Evolutionary conservation across 1,140 invertebrate genomes (phyloP), one percentile per base, ranked within the genome.

Genomic region (Medauroidea extradentata): DNA sequence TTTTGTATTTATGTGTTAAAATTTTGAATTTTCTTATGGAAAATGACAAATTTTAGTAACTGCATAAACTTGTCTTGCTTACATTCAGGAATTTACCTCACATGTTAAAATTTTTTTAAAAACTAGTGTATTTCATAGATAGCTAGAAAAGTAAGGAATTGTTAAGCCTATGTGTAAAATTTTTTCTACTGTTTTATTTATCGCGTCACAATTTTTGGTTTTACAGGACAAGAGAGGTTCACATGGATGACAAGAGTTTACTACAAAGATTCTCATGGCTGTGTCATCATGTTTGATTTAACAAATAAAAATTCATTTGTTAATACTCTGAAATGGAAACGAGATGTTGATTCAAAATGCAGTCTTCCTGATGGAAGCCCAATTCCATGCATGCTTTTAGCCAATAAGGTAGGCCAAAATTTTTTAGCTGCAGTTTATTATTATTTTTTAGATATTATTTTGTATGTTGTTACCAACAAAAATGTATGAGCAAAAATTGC

Each of bases 181-280:
- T n/a, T n/a, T n/a, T n/a, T n/a, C n/a, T n/a, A n/a, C n/a, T n/a
- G n/a, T n/a, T n/a, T n/a, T n/a, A n/a, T n/a, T n/a, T n/a, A n/a
- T n/a, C n/a, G n/a, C n/a, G n/a, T n/a, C n/a, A n/a, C n/a, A n/a
- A n/a, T n/a, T 34, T 34, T 34, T 11, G 4, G 29, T 34, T 34
- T 34, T 34, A 14, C 24, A 77, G 82, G 83, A 49, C 83, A 85
- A 71, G 83, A 84, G 65, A 69, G 82, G 57, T 84, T 83, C 63
- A 82, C 81, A 2, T 83, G 81, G 71, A 83, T 85, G 82, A 84
- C 82, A 2, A 66, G 82, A 58, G 82, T 84, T 1, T 85, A 84
- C 67, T 85, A 83, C 62, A 82, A 83, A 72, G 83, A 84, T 68
- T 78, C 83, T 13, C 81, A 83, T 67, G 81, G 81, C 19, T 83